phyloP scores from a whole-genome alignment of 2,797 vertebrate species.

The Myotis findleyi region DNA sequence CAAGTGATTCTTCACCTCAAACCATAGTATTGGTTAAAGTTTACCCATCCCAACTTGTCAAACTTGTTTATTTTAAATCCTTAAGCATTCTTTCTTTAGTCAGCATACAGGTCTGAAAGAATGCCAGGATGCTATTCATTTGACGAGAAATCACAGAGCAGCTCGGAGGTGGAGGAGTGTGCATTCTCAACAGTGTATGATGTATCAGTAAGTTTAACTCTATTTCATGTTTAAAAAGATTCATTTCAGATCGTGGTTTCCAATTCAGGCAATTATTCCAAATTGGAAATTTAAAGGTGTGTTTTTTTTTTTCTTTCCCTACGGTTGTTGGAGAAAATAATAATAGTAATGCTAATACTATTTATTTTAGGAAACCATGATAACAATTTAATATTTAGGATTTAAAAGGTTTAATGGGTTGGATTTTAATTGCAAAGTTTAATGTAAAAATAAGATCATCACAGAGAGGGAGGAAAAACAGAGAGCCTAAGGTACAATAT shows the following conservation, averaged over 20 bases:
- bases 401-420: not conserved
- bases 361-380: slow-evolving; percentile 45
- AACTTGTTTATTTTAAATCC: slow-evolving; percentile 78
- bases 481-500: not conserved
- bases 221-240: slow-evolving; percentile 53
- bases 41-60: slow-evolving; percentile 71
- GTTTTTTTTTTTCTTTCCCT: not conserved
- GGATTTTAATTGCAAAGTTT: slow-evolving; percentile 9
- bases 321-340: slow-evolving; percentile 8
- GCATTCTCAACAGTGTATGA: slow-evolving; percentile 50
- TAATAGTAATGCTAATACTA: not conserved
- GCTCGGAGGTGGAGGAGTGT: slow-evolving; percentile 56
- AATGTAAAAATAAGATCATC: not conserved
- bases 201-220: slow-evolving; percentile 78
- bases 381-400: slow-evolving; percentile 33
- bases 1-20: slow-evolving; percentile 67
- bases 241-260: slow-evolving; percentile 17
- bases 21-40: slow-evolving; percentile 62
- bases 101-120: slow-evolving; percentile 65
- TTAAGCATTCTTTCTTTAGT: slow-evolving; percentile 61
- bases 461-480: not conserved
- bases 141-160: slow-evolving; percentile 20
- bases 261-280: slow-evolving; percentile 18
- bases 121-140: slow-evolving; percentile 45
- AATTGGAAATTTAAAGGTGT: not conserved